Percentiles rank a stretch among this genome's conserved stretches.
Conservation (phyloP, 1,140 invertebrate genomes). For the Drosophila arizonae region DNA sequence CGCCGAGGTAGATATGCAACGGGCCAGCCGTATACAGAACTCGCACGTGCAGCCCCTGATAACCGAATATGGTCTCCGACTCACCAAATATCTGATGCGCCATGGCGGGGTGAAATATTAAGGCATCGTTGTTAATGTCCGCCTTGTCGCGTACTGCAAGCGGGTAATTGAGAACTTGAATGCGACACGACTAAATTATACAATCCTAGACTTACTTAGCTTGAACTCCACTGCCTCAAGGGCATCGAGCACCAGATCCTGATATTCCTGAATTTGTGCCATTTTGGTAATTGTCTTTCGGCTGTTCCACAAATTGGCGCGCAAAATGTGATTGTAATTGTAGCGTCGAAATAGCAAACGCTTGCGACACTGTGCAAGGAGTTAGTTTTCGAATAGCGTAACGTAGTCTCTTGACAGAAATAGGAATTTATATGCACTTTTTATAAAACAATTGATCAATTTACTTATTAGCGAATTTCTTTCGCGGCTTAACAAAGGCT, state of each 20-base stretch:
- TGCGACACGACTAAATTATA: neutral
- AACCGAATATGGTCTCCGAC: constrained; percentile 96
- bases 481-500: constrained; percentile 74
- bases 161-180: neutral
- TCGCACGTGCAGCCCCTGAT: constrained; percentile 91
- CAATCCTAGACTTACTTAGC: constrained; percentile 85
- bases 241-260: constrained; percentile 87
- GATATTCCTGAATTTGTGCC: constrained; percentile 83
- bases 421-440: constrained; percentile 16
- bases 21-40: constrained; percentile 93
- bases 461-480: constrained; percentile 35
- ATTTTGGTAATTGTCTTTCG: constrained; percentile 43
- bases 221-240: constrained; percentile 91
- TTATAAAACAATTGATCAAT: constrained; percentile 23
- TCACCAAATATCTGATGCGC: constrained; percentile 97
- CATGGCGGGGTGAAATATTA: constrained; percentile 92
- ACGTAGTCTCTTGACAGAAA: neutral
- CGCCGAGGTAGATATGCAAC: constrained; percentile 88
- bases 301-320: constrained; percentile 53
- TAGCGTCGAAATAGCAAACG: constrained; percentile 31
- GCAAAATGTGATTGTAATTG: constrained; percentile 55
- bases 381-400: constrained; percentile 15
- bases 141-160: constrained; percentile 86
- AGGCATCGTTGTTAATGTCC: constrained; percentile 89
- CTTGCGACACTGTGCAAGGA: constrained; percentile 24